Evolutionary conservation across 2,888 invertebrate genomes (phyloP), one percentile per base, ranked within the genome.

Genomic region (Mythimna albipuncta): DNA sequence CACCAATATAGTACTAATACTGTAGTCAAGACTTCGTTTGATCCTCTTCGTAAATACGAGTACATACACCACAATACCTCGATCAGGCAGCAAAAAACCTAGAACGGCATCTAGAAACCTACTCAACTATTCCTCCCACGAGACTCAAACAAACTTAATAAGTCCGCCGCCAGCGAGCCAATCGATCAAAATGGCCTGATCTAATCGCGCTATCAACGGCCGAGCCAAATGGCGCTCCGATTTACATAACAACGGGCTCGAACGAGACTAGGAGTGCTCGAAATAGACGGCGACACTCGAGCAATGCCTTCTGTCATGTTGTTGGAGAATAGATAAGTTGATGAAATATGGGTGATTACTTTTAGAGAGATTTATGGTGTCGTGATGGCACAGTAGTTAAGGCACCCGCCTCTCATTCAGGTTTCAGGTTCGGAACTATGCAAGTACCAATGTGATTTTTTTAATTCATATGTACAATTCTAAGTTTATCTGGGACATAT

Each of bases 241-340:
- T 85, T 82, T 85, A 72, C 85, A 86, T 85, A 75, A 85, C 83
- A 85, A 86, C 64, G 65, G 75, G 16, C 65, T 41, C 50, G 52
- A 58, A 54, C 55, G 69, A 63, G 64, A 58, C 52, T 63, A 41
- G 47, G 62, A 47, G 26, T 50, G 61, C 69, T 64, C 54, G 70
- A 80, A 81, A 83, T 80, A 68, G 75, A 58, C 67, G 50, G 59
- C 35, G 59, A 72, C 66, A 67, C 64, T 69, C 47, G 10, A 50
- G 32, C 38, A 32, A 11, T 54, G 61, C 38, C 41, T 65, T 82
- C 64, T 79, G 73, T 58, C 62, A 52, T 65, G 58, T 35, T 2
- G 11, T 32, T 55, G 16, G 55, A 82, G 35, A 41, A 54, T 32
- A n/a, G 52, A 77, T 64, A 67, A 81, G 47, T 67, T 57, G 6